phyloP scores from a whole-genome alignment of 2,888 invertebrate genomes.

The Drosophila histrio region DNA sequence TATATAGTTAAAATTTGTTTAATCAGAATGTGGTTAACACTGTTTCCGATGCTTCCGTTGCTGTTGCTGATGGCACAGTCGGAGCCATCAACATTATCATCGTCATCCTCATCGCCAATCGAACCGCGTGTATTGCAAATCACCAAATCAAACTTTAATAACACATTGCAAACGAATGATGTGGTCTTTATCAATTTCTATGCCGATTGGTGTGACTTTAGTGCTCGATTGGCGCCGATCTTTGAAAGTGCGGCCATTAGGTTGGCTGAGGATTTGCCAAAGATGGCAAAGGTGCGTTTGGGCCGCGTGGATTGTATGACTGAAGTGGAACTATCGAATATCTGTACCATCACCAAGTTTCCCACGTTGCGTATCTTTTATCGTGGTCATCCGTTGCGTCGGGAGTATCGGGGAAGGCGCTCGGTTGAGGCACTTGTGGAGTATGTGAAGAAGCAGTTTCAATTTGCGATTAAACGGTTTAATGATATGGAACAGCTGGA shows the following conservation, averaged over 20 bases:
- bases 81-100: background rate
- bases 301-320: conserved; percentile 53
- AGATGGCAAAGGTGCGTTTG: conserved; percentile 21
- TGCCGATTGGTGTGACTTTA: conserved; percentile 66
- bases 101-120: too few species aligned
- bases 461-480: conserved; percentile 20
- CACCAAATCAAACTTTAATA: conserved; percentile 33
- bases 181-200: conserved; percentile 63
- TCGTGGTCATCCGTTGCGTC: conserved; percentile 44
- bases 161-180: conserved; percentile 36
- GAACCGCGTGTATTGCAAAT: conserved; percentile 34
- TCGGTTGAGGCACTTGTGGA: conserved; percentile 48
- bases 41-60: background rate
- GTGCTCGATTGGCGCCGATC: conserved; percentile 37
- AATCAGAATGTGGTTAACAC: conserved; percentile 2
- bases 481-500: conserved; percentile 11
- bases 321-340: conserved; percentile 23
- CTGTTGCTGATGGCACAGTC: background rate
- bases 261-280: conserved; percentile 20
- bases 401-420: conserved; percentile 58
- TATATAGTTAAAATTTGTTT: background rate
- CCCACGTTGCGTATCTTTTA: conserved; percentile 49
- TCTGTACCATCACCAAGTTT: conserved; percentile 47
- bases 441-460: conserved; percentile 42
- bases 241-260: conserved; percentile 46